These are phyloP conservation scores for Parnassius mnemosyne DNA, from an alignment of 2,888 invertebrate genomes.

Conservation along the genomic window DNA sequence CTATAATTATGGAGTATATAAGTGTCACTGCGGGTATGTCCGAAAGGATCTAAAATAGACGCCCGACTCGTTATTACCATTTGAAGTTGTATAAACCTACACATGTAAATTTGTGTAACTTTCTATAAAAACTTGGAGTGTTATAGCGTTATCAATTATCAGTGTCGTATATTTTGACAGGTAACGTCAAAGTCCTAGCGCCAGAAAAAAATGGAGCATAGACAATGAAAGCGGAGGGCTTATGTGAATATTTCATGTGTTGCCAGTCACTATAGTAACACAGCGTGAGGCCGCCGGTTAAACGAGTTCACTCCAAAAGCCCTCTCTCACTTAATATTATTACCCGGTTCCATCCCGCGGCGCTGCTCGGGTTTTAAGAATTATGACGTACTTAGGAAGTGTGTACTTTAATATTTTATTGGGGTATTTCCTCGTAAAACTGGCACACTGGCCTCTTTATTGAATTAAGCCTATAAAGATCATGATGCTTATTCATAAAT, in stretches of 20 bases:
- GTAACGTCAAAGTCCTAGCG: constrained; percentile 5
- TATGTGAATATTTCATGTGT: constrained; percentile 31
- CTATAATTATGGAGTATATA: too few relatives aligned
- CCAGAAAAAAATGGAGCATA: not conserved
- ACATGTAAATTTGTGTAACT: too few relatives aligned
- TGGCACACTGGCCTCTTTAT: constrained; percentile 12
- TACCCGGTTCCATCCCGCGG: constrained; percentile 24
- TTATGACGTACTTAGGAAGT: constrained; percentile 14
- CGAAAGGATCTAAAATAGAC: too few relatives aligned
- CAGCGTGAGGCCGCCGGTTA: constrained; percentile 31
- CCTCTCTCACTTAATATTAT: constrained; percentile 29
- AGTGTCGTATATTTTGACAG: constrained; percentile 6
- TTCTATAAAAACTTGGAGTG: too few relatives aligned
- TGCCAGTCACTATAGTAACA: constrained; percentile 30
- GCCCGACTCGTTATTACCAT: too few relatives aligned
- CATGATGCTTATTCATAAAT: too few relatives aligned
- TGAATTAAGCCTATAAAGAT: too few relatives aligned
- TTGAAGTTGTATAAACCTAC: too few relatives aligned
- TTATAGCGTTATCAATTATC: not conserved
- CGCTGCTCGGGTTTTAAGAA: constrained; percentile 18
- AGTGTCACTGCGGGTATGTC: too few relatives aligned
- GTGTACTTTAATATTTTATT: constrained; percentile 13
- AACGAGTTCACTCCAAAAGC: constrained; percentile 26
- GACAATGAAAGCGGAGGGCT: constrained; percentile 19
- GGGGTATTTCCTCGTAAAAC: constrained; percentile 12